Conservation (phyloP, 2,888 invertebrate species). For the Sycophila texana region DNA sequence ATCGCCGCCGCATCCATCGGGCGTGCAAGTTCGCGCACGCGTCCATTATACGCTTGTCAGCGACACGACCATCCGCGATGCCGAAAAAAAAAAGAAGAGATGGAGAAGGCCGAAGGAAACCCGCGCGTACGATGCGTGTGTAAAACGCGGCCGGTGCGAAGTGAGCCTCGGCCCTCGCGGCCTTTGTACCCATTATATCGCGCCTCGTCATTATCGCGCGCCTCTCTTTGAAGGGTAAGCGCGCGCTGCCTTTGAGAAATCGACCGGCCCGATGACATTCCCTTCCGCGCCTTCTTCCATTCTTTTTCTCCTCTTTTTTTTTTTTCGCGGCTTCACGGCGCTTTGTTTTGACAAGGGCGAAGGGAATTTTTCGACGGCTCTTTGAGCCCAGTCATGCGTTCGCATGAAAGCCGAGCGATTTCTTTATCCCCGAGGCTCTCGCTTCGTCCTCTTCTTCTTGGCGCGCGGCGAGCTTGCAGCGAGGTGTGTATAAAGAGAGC, state of each 20-base stretch:
- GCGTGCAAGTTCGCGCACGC: no score
- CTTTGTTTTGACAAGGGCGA: conserved; percentile 34
- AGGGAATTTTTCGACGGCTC: conserved; percentile 17
- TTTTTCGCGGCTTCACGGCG: background rate
- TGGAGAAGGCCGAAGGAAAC: no score
- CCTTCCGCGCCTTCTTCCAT: conserved; percentile 17
- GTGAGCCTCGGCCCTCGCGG: background rate
- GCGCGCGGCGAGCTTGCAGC: background rate
- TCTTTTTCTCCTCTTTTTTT: background rate
- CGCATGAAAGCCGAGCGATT: conserved; percentile 12
- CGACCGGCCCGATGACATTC: conserved; percentile 20
- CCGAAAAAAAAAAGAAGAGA: background rate
- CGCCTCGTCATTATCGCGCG: conserved; percentile 44
- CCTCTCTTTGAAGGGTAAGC: conserved; percentile 17
- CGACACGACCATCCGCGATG: background rate
- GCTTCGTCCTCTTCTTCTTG: background rate
- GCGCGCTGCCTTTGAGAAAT: conserved; percentile 39
- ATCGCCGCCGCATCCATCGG: no score
- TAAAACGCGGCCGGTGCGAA: conserved; percentile 23
- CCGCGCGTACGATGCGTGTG: no score
- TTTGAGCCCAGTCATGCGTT: conserved; percentile 18
- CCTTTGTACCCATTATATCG: conserved; percentile 29
- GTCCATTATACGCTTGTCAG: background rate
- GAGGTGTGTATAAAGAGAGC: background rate
- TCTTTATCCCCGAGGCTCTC: background rate